Conservation (phyloP, 1,140 invertebrate genomes). For the Pteromalus puparum region DNA sequence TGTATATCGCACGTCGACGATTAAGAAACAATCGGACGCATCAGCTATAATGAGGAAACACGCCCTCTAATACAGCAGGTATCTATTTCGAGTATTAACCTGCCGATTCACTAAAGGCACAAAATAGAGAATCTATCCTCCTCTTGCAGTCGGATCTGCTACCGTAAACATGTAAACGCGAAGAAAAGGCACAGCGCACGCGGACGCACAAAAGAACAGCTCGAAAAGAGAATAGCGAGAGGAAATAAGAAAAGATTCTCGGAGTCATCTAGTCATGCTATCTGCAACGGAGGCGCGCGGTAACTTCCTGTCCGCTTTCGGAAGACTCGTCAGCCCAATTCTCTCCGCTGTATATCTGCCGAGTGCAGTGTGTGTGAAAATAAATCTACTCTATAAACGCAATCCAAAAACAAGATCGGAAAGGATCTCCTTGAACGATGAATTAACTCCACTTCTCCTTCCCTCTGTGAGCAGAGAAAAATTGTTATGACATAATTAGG, state of each 20-base stretch:
- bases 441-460: background rate
- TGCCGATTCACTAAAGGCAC: constrained; percentile 21
- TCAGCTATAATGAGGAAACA: no score
- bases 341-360: background rate
- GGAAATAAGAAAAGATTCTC: constrained; percentile 20
- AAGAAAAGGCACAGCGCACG: background rate
- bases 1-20: no score
- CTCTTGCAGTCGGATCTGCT: background rate
- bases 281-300: constrained; percentile 8
- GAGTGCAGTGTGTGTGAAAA: background rate
- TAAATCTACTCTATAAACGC: background rate
- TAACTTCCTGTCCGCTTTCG: constrained; percentile 5
- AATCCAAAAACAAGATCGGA: background rate
- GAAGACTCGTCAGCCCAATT: background rate
- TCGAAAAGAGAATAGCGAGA: background rate
- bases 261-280: constrained; percentile 44
- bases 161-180: no score
- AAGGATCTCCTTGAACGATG: background rate
- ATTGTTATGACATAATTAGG: constrained; percentile 56
- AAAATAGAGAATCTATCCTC: constrained; percentile 2
- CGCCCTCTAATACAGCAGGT: background rate
- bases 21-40: no score
- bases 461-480: constrained; percentile 37
- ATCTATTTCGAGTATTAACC: background rate
- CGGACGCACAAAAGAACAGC: background rate